These are phyloP conservation scores for Epistrophella euchroma DNA, from an alignment of 2,888 invertebrate genomes.

Conservation along the genomic window DNA sequence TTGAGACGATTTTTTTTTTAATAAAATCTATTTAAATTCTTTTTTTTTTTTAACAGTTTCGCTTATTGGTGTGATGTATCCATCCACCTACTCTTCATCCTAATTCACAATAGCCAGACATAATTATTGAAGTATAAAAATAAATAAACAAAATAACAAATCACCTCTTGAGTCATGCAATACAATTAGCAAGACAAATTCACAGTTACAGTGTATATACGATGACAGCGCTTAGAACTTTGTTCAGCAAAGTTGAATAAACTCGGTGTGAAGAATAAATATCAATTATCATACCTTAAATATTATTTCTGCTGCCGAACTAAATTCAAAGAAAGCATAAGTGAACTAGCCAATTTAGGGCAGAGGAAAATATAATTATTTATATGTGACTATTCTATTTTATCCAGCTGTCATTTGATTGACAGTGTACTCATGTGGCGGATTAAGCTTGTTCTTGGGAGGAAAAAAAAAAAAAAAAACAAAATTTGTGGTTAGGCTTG, in stretches of 20 bases:
- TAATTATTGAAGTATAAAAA: not conserved
- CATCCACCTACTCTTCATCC: constrained; percentile 12
- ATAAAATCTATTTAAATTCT: constrained; percentile 27
- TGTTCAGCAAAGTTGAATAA: constrained; percentile 26
- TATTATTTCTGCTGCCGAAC: not conserved
- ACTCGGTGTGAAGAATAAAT: constrained; percentile 16
- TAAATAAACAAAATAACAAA: not conserved
- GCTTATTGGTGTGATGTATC: constrained; percentile 8
- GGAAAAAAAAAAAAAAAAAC: not conserved
- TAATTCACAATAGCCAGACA: constrained; percentile 7
- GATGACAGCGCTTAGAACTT: constrained; percentile 4
- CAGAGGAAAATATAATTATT: constrained; percentile 7
- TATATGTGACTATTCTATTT: not conserved
- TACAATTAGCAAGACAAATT: constrained; percentile 35
- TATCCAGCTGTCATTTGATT: not conserved
- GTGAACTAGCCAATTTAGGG: constrained; percentile 14
- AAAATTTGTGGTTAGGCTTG: constrained; percentile 14
- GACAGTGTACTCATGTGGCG: not conserved
- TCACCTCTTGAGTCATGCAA: constrained; percentile 51
- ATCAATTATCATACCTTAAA: constrained; percentile 1
- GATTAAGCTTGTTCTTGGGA: constrained; percentile 11
- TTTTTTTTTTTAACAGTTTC: constrained; percentile 1
- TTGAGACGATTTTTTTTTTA: not conserved
- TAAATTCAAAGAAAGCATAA: constrained; percentile 11
- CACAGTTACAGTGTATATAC: not conserved